Conservation (phyloP, 2,888 invertebrate species). For the Tupiocoris notatus region DNA sequence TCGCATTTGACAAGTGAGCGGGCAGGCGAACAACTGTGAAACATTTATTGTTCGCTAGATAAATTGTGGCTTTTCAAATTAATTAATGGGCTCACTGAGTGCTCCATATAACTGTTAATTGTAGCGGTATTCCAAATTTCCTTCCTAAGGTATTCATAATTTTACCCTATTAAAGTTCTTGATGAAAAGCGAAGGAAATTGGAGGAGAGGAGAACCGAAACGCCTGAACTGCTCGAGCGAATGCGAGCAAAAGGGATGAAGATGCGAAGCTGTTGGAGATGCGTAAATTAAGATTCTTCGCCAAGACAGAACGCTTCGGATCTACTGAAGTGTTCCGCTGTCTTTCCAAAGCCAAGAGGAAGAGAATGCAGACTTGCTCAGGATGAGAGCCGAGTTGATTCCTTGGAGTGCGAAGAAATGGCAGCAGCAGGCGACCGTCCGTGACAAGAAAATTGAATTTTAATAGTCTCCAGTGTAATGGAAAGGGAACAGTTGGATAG, state of each 20-base stretch:
- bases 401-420: too few species aligned
- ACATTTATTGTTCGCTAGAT: too few species aligned
- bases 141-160: too few species aligned
- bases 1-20: too few species aligned
- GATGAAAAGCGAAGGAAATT: neutral
- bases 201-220: neutral
- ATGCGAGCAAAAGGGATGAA: neutral
- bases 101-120: too few species aligned
- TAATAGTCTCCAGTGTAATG: neutral
- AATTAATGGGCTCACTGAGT: too few species aligned
- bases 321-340: neutral
- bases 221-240: neutral
- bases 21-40: too few species aligned
- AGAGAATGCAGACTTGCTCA: neutral
- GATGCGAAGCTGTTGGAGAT: neutral
- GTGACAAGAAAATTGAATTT: neutral
- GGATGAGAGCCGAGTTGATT: too few species aligned
- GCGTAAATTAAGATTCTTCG: neutral
- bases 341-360: neutral
- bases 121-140: too few species aligned
- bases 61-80: too few species aligned
- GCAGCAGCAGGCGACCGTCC: neutral
- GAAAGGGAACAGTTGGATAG: too few species aligned
- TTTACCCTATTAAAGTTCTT: too few species aligned
- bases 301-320: neutral